Base-by-base conservation (phyloP, 2,888 invertebrate genomes). In the Laothoe populi region DNA sequence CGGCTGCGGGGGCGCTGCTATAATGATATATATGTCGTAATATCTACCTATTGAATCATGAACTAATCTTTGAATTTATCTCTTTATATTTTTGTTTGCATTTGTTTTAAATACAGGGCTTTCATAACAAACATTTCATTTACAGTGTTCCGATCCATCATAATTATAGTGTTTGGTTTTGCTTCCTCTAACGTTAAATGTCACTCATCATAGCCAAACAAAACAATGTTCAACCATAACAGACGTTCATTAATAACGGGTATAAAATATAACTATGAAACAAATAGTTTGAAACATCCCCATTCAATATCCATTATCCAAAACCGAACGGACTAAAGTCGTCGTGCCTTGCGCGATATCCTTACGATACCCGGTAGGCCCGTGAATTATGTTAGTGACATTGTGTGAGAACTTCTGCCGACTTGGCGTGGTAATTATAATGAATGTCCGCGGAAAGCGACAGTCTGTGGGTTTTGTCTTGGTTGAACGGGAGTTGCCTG, bases 401-500 rank as follows among this genome's bases (percentile, higher is more conserved):
- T 35, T 58, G 46, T 46, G 58, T 58, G 24, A 19, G 38, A 62
- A 62, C 62, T 62, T 62, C 58, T 61, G 60, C 44, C 58, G 62
- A 58, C 23, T 35, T 38, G 40, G 45, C 58, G 46, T 35, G 26
- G 58, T 62, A 62, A 77, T 75, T 73, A 73, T 75, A 75, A 75
- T 77, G 73, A 77, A 75, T 75, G 71, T 63, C 57, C 44, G 64
- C 67, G 67, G 66, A 71, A 72, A 69, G 71, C 65, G 65, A 67
- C 66, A 58, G 70, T 68, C 77, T 64, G 66, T 48, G 75, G 75
- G 74, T 71, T 69, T 66, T 70, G 62, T 65, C 66, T 64, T 63
- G 42, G 67, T 63, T 66, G 70, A 68, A 62, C 21, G 48, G 13
- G 66, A 68, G 59, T 59, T 19, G 38, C 10, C 58, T 42, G 13